Evolutionary conservation across 2,888 invertebrate genomes (phyloP), one percentile per base, ranked within the genome.

Genomic region (Serripes groenlandicus): DNA sequence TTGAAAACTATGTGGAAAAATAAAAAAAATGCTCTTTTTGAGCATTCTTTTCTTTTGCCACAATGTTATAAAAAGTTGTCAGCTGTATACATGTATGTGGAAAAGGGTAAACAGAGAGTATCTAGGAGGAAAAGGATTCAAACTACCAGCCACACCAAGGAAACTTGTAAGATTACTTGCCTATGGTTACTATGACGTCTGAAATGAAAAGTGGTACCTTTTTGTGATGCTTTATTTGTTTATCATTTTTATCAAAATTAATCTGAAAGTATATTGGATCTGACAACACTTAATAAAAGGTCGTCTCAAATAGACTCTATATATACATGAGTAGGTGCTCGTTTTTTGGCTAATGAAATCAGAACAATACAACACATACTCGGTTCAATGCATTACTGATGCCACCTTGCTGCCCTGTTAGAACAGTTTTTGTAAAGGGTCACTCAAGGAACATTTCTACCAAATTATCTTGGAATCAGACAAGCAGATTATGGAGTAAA

Each of bases 181-280:
- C 66, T 66, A 66, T 35, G 66, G 42, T 66, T 37, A 42, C 49
- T 66, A 66, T 37, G 66, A 18, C 42, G 37, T 66, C 66, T 66
- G 66, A 66, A 66, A 66, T 66, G 23, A 1, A 66, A 66, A 42
- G 9, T 23, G 0, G 34, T 15, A 49, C 21, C 21, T 49, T 49
- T 15, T 21, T 49, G 21, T 49, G 49, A 5, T 49, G 49, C 49
- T 2, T 21, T 49, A n/a, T n/a, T n/a, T n/a, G n/a, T 42, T 42
- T 11, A 9, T 11, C 9, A 42, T 42, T 11, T 42, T 42, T 42
- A 42, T 42, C 9, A 42, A 11, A 18, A 42, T n/a, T 42, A 42
- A 42, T 11, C 11, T 42, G 42, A 42, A 42, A 42, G 42, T 42
- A 42, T 42, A 42, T 42, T 42, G 42, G 18, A 42, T 42, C 9